Evolutionary conservation across 2,888 invertebrate genomes (phyloP).

Genomic region (Autographa pulchrina): DNA sequence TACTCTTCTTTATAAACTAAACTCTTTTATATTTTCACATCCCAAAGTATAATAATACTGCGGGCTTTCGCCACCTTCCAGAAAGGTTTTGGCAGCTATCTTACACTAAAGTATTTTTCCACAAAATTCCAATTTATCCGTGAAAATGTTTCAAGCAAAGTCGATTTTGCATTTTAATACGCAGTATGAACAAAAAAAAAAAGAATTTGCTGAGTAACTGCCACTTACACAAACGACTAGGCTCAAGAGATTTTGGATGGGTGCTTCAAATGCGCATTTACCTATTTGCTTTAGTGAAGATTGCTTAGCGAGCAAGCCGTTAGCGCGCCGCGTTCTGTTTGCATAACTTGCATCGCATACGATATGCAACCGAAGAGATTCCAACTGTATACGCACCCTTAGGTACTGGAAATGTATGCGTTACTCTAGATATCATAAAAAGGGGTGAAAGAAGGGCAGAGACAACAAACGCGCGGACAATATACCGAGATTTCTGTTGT

Average conservation of each 20-base stretch:
- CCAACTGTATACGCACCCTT: not conserved
- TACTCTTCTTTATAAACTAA: slow-evolving; percentile 20
- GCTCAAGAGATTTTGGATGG: not conserved
- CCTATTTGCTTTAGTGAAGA: not conserved
- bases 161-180: no score
- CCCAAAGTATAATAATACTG: no score
- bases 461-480: slow-evolving; percentile 7
- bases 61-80: no score
- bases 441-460: not conserved
- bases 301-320: not conserved
- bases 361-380: not conserved
- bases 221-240: not conserved
- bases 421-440: slow-evolving; percentile 2
- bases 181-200: no score
- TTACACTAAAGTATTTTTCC: no score
- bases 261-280: not conserved
- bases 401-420: slow-evolving; percentile 1
- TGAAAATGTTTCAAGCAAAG: no score
- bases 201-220: not conserved
- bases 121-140: no score
- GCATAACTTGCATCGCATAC: slow-evolving; percentile 6
- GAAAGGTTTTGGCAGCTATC: no score
- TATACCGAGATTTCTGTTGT: slow-evolving; percentile 6
- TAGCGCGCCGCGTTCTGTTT: not conserved
- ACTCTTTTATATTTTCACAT: no score